Base-by-base conservation (phyloP, 1,140 invertebrate species). In the Diabrotica virgifera region DNA sequence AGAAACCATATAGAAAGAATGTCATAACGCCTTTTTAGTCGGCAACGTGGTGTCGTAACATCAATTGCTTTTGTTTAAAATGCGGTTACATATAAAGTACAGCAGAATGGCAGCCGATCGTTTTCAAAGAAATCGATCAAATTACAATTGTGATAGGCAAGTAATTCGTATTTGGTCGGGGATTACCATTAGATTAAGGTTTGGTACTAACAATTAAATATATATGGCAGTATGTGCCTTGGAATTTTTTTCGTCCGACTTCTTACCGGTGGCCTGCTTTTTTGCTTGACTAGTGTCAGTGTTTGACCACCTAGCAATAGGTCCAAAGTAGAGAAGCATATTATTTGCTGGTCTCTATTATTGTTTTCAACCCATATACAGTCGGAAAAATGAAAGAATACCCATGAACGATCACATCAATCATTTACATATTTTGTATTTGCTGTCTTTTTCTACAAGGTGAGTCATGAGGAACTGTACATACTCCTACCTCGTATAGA, bases 41-140 rank as follows among this genome's bases (percentile, higher is more conserved):
- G 3, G n/a, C 8, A 8, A 46, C 40, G 8, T 46, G 40, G 40
- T 46, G 40, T 46, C 40, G 40, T 46, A 46, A 46, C 40, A 46
- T 46, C 8, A 5, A 46, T 46, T 46, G 40, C 40, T 46, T 24
- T 46, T 46, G 40, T 46, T 46, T 46, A 46, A 46, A 46, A 10
- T 46, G 40, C 40, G 40, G 8, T 46, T 46, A 46, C 40, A 46
- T 46, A 46, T 46, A 46, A 46, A 46, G 40, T 46, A 46, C 40
- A n/a, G n/a, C 40, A n/a, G n/a, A 46, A 46, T 46, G n/a, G 8
- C 40, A 10, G 5, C n/a, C 8, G 40, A 10, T 46, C 8, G 40
- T 46, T 46, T n/a, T 46, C 40, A 46, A 46, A 46, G 40, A 46
- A 46, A 46, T 46, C 40, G n/a, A 46, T 46, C 40, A 46, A 46